phyloP scores from a whole-genome alignment of 2,113 vertebrate species.

The Psettodes erumei region DNA sequence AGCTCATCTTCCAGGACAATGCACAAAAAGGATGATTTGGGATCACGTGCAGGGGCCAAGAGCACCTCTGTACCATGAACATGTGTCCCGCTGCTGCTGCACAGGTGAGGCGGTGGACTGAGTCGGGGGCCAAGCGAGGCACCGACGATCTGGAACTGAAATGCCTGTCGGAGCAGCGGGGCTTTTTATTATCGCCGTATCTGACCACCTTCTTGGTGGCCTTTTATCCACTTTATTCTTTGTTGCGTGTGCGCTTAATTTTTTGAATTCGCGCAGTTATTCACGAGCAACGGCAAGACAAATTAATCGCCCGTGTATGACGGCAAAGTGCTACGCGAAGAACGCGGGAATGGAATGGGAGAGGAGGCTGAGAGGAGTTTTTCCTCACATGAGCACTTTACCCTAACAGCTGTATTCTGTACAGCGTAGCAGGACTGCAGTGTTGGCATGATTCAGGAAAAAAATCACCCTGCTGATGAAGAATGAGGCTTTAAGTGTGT shows the following conservation, averaged over 20 bases:
- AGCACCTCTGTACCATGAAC: no score
- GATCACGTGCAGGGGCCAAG: background rate
- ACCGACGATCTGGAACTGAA: background rate
- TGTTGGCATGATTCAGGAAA: conserved; percentile 10
- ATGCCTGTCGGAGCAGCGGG: background rate
- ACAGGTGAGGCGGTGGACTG: background rate
- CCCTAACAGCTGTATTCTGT: background rate
- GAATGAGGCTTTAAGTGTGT: background rate
- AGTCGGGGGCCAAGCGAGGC: conserved; percentile 2
- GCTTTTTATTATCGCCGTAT: no score
- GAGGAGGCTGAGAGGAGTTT: background rate
- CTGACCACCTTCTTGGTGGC: background rate
- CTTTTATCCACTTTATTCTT: background rate
- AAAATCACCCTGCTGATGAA: background rate
- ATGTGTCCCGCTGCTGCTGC: no score
- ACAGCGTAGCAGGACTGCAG: background rate
- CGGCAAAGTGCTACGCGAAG: background rate
- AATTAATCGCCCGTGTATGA: background rate
- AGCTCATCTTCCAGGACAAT: conserved; percentile 7
- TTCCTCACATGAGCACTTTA: background rate
- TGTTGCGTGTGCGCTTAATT: background rate
- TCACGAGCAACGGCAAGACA: background rate
- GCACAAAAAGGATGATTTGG: conserved; percentile 13
- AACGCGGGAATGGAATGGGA: background rate
- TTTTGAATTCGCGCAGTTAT: background rate